phyloP scores from a whole-genome alignment of 2,797 vertebrate species.

The Phalloptychus januarius region DNA sequence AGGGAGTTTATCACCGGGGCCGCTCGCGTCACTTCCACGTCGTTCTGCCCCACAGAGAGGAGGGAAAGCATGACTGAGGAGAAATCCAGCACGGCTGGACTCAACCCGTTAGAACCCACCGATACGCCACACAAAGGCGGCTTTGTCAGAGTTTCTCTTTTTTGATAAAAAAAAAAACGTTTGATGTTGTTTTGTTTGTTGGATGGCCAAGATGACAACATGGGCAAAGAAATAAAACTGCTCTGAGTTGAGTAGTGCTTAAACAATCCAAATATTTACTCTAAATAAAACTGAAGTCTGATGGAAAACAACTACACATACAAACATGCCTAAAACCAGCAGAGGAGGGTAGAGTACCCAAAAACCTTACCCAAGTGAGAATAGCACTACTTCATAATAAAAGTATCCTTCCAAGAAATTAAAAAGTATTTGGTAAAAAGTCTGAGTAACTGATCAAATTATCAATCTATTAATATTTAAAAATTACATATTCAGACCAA shows the following conservation, averaged over 20 bases:
- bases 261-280: not conserved
- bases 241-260: constrained; percentile 5
- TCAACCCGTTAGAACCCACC: constrained; percentile 43
- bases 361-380: too few relatives aligned
- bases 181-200: constrained; percentile 64
- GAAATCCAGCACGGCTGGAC: constrained; percentile 42
- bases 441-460: too few relatives aligned
- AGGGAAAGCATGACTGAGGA: constrained; percentile 29
- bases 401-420: too few relatives aligned
- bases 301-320: not conserved
- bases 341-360: too few relatives aligned
- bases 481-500: too few relatives aligned
- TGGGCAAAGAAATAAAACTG: constrained; percentile 30
- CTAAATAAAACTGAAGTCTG: not conserved
- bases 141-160: constrained; percentile 49
- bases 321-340: too few relatives aligned
- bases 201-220: constrained; percentile 54
- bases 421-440: too few relatives aligned
- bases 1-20: constrained; percentile 83
- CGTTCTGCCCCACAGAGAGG: constrained; percentile 79
- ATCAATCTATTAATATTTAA: too few relatives aligned
- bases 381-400: too few relatives aligned
- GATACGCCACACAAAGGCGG: constrained; percentile 48
- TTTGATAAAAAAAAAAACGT: constrained; percentile 48
- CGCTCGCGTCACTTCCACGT: constrained; percentile 85